Evolutionary conservation across 2,797 vertebrate genomes (phyloP).

Genomic region (Sebastes umbrosus): DNA sequence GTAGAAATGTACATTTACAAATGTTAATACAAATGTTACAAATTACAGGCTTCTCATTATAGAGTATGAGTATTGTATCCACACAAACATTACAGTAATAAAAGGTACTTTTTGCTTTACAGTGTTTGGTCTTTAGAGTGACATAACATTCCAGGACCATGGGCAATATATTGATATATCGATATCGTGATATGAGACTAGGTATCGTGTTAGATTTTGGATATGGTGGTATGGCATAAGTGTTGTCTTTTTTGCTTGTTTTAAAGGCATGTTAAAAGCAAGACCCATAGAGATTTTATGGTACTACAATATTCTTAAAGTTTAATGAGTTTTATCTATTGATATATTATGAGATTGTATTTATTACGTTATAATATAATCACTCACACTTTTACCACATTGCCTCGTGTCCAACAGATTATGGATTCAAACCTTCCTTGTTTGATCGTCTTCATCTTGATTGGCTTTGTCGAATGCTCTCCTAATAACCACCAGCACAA

Average conservation of each 20-base stretch:
- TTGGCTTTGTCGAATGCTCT: conserved; percentile 48
- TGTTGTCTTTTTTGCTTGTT: too few species aligned
- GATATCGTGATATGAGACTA: too few species aligned
- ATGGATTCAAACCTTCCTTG: conserved; percentile 63
- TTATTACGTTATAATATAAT: background rate
- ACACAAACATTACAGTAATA: background rate
- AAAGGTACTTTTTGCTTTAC: background rate
- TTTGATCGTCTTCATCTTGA: conserved; percentile 56
- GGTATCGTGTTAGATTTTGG: too few species aligned
- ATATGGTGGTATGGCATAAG: too few species aligned
- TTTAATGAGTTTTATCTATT: background rate
- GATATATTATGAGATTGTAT: too few species aligned
- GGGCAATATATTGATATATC: too few species aligned
- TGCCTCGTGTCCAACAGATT: conserved; percentile 35
- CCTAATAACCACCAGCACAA: conserved; percentile 33
- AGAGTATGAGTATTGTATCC: background rate
- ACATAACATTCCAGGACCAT: background rate
- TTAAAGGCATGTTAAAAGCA: too few species aligned
- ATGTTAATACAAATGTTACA: background rate
- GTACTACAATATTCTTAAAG: background rate
- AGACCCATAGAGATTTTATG: background rate
- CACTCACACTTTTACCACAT: background rate
- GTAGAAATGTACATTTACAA: too few species aligned
- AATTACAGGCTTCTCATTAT: background rate
- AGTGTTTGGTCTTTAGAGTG: background rate